phyloP scores from a whole-genome alignment of 1,140 invertebrate genomes.

The Bombyx mandarina region DNA sequence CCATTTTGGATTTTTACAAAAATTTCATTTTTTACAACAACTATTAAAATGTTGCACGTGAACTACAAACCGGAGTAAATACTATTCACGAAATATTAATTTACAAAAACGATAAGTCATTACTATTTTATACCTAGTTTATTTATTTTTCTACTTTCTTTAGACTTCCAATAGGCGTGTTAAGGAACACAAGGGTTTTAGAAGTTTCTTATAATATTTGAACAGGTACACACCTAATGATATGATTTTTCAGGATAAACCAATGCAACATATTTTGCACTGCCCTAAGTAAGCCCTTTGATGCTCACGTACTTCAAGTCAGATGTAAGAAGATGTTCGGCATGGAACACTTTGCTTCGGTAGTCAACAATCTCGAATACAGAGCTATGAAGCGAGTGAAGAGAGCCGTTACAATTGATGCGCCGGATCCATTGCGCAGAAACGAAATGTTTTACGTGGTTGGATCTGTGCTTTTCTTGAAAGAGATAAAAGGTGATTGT shows the following conservation, averaged over 20 bases:
- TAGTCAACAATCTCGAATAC: slow-evolving; percentile 48
- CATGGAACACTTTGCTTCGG: slow-evolving; percentile 49
- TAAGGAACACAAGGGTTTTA: neutral
- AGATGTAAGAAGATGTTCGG: slow-evolving; percentile 75
- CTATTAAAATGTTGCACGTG: too few species aligned
- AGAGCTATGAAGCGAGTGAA: slow-evolving; percentile 45
- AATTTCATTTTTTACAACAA: too few species aligned
- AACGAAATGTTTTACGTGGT: slow-evolving; percentile 53
- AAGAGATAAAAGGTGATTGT: slow-evolving; percentile 55
- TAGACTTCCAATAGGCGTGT: neutral
- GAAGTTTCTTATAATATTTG: neutral
- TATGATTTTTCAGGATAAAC: slow-evolving; percentile 44
- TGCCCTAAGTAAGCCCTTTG: slow-evolving; percentile 76
- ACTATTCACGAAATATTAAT: too few species aligned
- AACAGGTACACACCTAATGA: neutral
- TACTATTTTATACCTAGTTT: too few species aligned
- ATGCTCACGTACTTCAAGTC: slow-evolving; percentile 63
- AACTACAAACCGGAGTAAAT: too few species aligned
- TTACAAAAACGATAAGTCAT: too few species aligned
- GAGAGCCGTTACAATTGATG: slow-evolving; percentile 44
- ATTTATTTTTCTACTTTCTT: too few species aligned
- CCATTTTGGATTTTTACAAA: too few species aligned
- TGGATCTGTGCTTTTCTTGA: slow-evolving; percentile 56
- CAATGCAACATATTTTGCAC: slow-evolving; percentile 63
- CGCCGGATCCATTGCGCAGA: slow-evolving; percentile 45